These are phyloP conservation scores for Mythimna lalbum DNA, from an alignment of 2,888 invertebrate genomes.

Conservation along the genomic window DNA sequence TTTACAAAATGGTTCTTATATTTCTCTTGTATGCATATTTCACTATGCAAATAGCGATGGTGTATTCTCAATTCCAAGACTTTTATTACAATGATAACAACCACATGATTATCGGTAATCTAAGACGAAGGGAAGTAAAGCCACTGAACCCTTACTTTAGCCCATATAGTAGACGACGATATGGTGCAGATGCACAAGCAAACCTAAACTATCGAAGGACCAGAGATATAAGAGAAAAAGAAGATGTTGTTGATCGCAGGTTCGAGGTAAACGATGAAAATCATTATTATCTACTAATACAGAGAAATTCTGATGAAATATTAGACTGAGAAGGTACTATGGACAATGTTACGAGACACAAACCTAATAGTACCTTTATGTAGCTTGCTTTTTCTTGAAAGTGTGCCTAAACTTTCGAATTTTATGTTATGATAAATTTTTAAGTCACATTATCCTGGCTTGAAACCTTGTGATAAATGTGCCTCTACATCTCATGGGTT, in stretches of 20 bases:
- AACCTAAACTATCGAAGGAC: constrained; percentile 62
- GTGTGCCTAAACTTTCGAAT: not conserved
- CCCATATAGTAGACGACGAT: constrained; percentile 42
- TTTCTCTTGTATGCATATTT: constrained; percentile 8
- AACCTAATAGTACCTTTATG: not conserved
- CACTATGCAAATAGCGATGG: not conserved
- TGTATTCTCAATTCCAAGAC: constrained; percentile 47
- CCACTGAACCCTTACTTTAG: constrained; percentile 53
- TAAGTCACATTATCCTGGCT: not conserved
- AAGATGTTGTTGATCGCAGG: constrained; percentile 49
- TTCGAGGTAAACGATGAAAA: constrained; percentile 55
- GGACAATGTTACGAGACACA: not conserved
- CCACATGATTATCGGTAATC: constrained; percentile 52
- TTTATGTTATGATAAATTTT: not conserved
- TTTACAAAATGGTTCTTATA: constrained; percentile 32
- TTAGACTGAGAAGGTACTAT: not conserved
- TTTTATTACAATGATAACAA: constrained; percentile 48
- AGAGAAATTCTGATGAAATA: not conserved
- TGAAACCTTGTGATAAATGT: not conserved
- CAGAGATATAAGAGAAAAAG: constrained; percentile 56
- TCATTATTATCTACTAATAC: constrained; percentile 16
- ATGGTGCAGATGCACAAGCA: constrained; percentile 25
- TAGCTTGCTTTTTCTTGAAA: not conserved
- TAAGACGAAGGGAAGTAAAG: constrained; percentile 54
- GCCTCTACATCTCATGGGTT: not conserved